Conservation (phyloP, 1,140 invertebrate species). For the Solenopsis invicta region DNA sequence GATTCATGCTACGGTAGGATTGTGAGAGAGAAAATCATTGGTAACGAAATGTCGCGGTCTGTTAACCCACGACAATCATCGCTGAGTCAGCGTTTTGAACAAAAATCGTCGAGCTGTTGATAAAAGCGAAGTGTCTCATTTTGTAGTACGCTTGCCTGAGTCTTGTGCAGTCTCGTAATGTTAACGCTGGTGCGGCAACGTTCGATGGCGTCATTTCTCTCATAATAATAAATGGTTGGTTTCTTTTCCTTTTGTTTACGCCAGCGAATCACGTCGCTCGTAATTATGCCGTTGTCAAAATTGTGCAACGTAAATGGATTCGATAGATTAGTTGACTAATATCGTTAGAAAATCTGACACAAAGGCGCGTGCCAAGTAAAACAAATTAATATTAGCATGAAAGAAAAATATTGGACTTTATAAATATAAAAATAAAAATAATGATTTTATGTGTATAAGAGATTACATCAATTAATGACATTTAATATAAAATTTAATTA, state of each 20-base stretch:
- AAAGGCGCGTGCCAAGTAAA: background rate
- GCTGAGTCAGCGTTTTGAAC: slow-evolving; percentile 68
- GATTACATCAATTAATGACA: background rate
- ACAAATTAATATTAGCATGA: no score
- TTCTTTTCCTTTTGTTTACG: slow-evolving; percentile 20
- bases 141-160: slow-evolving; percentile 24
- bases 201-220: slow-evolving; percentile 10
- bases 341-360: background rate
- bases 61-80: slow-evolving; percentile 73
- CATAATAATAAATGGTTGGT: slow-evolving; percentile 13
- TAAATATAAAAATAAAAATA: no score
- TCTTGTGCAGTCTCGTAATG: slow-evolving; percentile 34
- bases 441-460: background rate
- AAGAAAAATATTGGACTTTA: no score
- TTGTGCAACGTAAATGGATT: slow-evolving; percentile 8
- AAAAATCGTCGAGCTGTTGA: slow-evolving; percentile 64
- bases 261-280: background rate
- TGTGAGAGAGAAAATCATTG: slow-evolving; percentile 64
- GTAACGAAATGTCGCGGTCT: slow-evolving; percentile 73
- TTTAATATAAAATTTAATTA: background rate
- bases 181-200: slow-evolving; percentile 31
- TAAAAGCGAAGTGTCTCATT: slow-evolving; percentile 42
- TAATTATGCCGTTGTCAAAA: slow-evolving; percentile 12
- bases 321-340: slow-evolving; percentile 10
- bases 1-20: slow-evolving; percentile 24